These are phyloP conservation scores for Cerceris rybyensis DNA, from an alignment of 2,888 invertebrate genomes.

Conservation along the genomic window DNA sequence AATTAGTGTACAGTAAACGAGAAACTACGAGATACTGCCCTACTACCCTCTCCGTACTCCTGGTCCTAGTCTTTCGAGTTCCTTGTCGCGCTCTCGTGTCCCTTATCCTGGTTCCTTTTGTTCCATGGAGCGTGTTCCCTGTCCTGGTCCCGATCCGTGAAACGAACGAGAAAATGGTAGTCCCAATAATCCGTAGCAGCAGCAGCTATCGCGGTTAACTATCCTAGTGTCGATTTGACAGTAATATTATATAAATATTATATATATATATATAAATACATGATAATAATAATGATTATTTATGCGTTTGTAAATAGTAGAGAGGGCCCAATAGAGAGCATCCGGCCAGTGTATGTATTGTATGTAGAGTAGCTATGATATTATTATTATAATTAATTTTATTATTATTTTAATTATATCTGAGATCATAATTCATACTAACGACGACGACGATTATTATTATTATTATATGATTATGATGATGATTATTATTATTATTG, in stretches of 20 bases:
- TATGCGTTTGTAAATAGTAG: constrained; percentile 82
- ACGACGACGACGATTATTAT: constrained; percentile 71
- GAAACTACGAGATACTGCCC: constrained; percentile 56
- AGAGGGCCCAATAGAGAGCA: constrained; percentile 72
- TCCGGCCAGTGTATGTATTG: constrained; percentile 81
- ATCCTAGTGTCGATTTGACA: constrained; percentile 64
- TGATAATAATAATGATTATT: constrained; percentile 78
- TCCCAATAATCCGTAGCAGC: constrained; percentile 55
- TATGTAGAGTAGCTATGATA: constrained; percentile 80
- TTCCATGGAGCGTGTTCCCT: background rate
- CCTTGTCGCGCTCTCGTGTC: constrained; percentile 1
- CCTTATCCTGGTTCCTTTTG: background rate
- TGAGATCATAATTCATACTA: constrained; percentile 74
- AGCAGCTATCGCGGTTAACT: constrained; percentile 56
- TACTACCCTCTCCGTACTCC: background rate
- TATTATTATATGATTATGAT: constrained; percentile 76
- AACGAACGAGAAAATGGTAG: constrained; percentile 46
- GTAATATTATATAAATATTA: constrained; percentile 70
- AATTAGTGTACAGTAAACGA: constrained; percentile 80
- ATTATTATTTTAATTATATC: constrained; percentile 65
- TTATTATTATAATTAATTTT: constrained; percentile 60
- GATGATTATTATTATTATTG: constrained; percentile 76
- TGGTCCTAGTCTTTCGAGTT: constrained; percentile 18
- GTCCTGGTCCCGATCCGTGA: constrained; percentile 2
- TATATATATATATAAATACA: constrained; percentile 75